phyloP scores from a whole-genome alignment of 2,797 vertebrate species.

The Bovichtus variegatus region DNA sequence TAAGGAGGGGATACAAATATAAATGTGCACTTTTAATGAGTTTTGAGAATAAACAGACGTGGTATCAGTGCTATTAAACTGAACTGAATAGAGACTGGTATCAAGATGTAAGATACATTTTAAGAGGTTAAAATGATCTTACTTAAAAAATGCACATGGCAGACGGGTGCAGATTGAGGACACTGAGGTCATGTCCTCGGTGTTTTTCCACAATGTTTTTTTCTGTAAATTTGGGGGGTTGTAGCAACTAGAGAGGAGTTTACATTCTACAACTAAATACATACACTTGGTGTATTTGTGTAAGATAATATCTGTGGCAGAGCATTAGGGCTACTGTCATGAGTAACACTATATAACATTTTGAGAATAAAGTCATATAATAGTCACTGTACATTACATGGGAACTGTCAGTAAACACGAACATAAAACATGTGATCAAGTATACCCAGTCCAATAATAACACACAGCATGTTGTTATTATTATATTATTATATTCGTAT shows the following conservation, averaged over 20 bases:
- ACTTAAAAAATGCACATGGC: not conserved
- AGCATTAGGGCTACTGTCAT: not conserved
- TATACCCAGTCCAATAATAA: not conserved
- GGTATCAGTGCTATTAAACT: not conserved
- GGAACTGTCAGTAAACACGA: not conserved
- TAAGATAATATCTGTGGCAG: not conserved
- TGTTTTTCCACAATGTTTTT: not conserved
- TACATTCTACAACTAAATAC: not conserved
- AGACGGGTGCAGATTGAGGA: not conserved
- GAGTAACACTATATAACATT: not conserved
- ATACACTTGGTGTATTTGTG: not conserved
- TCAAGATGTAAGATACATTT: not conserved
- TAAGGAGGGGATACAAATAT: not conserved
- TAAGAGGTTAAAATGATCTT: not conserved
- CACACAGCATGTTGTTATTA: not conserved
- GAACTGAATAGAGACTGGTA: not conserved
- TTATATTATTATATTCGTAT: not conserved
- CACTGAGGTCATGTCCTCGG: too few species aligned
- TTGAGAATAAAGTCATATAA: not conserved
- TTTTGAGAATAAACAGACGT: not conserved
- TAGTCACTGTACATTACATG: not conserved
- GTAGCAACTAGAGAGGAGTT: not conserved
- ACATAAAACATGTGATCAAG: not conserved
- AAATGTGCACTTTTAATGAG: slow-evolving; percentile 13
- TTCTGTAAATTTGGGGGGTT: not conserved